Evolutionary conservation across 2,113 vertebrate genomes (phyloP).

Genomic region (Anarhynchus alexandrinus): DNA sequence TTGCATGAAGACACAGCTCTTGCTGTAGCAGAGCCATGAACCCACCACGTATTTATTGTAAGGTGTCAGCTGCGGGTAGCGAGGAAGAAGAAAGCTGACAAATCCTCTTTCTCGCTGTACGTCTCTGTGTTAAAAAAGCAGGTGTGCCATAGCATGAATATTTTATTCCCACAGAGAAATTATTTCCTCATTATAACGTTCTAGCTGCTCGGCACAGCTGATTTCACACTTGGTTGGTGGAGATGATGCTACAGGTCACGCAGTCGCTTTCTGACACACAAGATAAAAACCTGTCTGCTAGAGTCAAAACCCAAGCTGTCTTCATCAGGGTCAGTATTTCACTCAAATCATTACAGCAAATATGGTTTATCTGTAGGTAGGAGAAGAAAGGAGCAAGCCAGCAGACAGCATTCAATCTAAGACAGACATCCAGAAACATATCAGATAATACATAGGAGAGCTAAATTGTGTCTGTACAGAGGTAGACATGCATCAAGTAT

Average conservation of each 20-base stretch:
- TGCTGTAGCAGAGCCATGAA: not conserved
- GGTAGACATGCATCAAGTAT: not conserved
- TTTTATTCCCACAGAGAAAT: slow-evolving; percentile 30
- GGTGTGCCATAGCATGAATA: not conserved
- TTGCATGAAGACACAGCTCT: not conserved
- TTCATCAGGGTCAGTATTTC: not conserved
- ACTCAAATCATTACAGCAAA: not conserved
- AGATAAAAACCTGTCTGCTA: not conserved
- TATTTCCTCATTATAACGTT: not conserved
- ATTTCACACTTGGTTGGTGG: slow-evolving; percentile 18
- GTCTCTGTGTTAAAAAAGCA: not conserved
- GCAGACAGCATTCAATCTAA: not conserved
- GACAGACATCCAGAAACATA: not conserved
- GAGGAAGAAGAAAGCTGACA: not conserved
- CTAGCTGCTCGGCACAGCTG: not conserved
- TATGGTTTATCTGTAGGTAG: not conserved
- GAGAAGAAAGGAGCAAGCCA: not conserved
- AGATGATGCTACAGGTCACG: slow-evolving; percentile 4
- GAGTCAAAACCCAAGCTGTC: not conserved
- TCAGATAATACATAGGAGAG: not conserved
- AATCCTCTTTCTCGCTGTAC: not conserved
- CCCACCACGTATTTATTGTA: not conserved
- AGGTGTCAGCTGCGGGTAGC: not conserved
- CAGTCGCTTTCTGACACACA: not conserved
- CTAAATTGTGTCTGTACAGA: not conserved